Evolutionary conservation across 2,113 vertebrate genomes (phyloP).

Genomic region (Aptenodytes forsteri): DNA sequence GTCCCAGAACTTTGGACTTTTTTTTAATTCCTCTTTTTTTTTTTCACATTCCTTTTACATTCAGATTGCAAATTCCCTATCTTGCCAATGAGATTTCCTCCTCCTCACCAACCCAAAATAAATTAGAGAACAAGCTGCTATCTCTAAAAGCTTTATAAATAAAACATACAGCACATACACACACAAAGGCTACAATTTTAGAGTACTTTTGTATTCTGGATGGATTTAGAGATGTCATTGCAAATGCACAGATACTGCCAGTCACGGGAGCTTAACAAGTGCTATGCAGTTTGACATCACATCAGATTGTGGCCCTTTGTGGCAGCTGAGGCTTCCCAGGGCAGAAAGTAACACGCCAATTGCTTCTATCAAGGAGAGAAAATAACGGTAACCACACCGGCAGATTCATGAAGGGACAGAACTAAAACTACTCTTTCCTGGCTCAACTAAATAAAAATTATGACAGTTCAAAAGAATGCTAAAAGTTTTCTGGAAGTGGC

Average conservation of each 20-base stretch:
- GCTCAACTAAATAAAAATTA: background rate
- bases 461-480: background rate
- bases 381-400: background rate
- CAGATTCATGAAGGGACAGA: background rate
- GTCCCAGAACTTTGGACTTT: background rate
- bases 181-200: slow-evolving; percentile 51
- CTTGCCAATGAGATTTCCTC: slow-evolving; percentile 60
- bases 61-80: slow-evolving; percentile 44
- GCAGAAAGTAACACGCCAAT: background rate
- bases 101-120: slow-evolving; percentile 59
- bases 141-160: slow-evolving; percentile 67
- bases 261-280: slow-evolving; percentile 2
- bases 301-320: slow-evolving; percentile 3
- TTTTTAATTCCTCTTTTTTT: background rate
- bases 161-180: slow-evolving; percentile 39
- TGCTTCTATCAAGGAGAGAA: background rate
- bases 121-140: slow-evolving; percentile 59
- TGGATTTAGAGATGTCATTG: slow-evolving; percentile 40
- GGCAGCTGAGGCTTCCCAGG: background rate
- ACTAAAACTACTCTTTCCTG: background rate
- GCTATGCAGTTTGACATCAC: slow-evolving; percentile 13
- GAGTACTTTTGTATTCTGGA: slow-evolving; percentile 29
- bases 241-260: slow-evolving; percentile 28
- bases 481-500: background rate
- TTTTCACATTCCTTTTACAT: slow-evolving; percentile 6